These are phyloP conservation scores for Neodiprion pinetum DNA, from an alignment of 1,140 invertebrate genomes.

Conservation along the genomic window DNA sequence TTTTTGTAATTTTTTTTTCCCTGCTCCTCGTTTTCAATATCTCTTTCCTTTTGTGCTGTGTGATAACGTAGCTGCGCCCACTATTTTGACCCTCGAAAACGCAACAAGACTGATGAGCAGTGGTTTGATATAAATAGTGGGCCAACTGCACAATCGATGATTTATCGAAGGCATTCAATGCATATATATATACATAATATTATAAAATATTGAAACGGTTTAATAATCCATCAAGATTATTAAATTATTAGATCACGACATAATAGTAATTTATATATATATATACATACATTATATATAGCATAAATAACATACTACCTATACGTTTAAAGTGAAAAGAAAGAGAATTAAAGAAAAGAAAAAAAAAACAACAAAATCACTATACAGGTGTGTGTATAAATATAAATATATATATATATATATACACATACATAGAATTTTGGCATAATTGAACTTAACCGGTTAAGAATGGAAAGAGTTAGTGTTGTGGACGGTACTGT, in stretches of 20 bases:
- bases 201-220: slow-evolving; percentile 32
- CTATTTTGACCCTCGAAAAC: slow-evolving; percentile 26
- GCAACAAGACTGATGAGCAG: slow-evolving; percentile 41
- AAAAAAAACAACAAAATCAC: slow-evolving; percentile 9
- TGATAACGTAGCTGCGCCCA: slow-evolving; percentile 20
- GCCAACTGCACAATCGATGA: slow-evolving; percentile 17
- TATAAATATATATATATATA: neutral
- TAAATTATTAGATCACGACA: slow-evolving; percentile 19
- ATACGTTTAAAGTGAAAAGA: slow-evolving; percentile 39
- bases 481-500: neutral
- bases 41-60: slow-evolving; percentile 17
- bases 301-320: too few species aligned
- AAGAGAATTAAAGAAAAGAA: slow-evolving; percentile 37
- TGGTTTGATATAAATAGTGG: slow-evolving; percentile 8
- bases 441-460: slow-evolving; percentile 20
- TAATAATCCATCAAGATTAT: slow-evolving; percentile 16
- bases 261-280: slow-evolving; percentile 37
- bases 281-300: slow-evolving; percentile 33
- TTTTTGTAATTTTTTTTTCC: too few species aligned
- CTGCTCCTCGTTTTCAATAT: too few species aligned
- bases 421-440: slow-evolving; percentile 7
- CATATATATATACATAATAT: slow-evolving; percentile 14
- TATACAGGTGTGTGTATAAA: neutral
- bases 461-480: slow-evolving; percentile 16
- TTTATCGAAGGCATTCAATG: slow-evolving; percentile 14